Percentiles rank a stretch among this genome's conserved stretches.
These are phyloP conservation scores for Sceliomorpha sp. DNA, from an alignment of 2,888 invertebrate species.

Conservation along the genomic window DNA sequence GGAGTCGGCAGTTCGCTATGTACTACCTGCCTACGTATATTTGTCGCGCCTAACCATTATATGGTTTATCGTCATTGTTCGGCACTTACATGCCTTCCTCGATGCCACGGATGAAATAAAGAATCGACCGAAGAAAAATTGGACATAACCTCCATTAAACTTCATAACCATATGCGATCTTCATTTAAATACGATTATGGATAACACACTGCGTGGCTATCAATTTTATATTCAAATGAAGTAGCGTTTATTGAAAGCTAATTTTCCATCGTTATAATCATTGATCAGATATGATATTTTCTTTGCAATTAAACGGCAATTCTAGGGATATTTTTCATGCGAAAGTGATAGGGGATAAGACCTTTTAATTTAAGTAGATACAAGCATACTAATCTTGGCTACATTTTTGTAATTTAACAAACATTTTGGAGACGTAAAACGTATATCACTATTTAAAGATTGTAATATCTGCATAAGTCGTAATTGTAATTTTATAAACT, in stretches of 20 bases:
- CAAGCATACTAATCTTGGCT: no score
- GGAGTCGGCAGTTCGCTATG: constrained; percentile 53
- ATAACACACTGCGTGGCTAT: constrained; percentile 73
- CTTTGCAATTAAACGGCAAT: no score
- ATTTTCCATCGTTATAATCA: constrained; percentile 67
- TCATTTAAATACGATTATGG: constrained; percentile 80
- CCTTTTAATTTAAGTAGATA: no score
- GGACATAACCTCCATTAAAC: constrained; percentile 71
- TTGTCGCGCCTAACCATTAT: constrained; percentile 77
- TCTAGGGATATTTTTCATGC: no score
- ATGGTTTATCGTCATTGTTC: constrained; percentile 77
- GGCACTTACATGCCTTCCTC: constrained; percentile 59
- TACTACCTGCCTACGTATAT: constrained; percentile 66
- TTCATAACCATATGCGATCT: constrained; percentile 75
- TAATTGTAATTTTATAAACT: no score
- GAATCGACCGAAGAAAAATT: constrained; percentile 47
- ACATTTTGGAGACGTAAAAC: no score
- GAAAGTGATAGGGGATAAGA: no score
- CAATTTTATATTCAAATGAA: constrained; percentile 79
- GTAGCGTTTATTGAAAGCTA: constrained; percentile 75
- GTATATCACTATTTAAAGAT: no score
- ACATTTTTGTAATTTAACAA: no score
- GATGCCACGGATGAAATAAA: constrained; percentile 35
- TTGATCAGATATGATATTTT: no score
- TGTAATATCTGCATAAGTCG: no score